Conservation (phyloP, 2,113 vertebrate species). For the Vulpes lagopus region DNA sequence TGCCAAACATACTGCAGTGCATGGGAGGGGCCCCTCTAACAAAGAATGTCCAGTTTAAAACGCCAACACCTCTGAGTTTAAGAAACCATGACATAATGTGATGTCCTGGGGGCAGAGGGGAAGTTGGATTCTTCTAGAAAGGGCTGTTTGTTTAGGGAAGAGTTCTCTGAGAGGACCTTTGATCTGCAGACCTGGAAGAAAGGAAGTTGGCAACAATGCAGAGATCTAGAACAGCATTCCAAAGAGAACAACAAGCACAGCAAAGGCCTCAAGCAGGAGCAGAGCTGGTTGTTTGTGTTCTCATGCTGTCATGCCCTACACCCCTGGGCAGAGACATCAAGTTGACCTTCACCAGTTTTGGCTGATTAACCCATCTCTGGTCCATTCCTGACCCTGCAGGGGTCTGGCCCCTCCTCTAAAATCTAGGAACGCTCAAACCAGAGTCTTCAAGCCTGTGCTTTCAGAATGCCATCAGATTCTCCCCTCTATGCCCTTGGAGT, state of each 20-base stretch:
- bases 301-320: not conserved
- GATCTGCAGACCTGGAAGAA: not conserved
- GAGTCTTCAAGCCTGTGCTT: not conserved
- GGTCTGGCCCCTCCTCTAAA: fast-evolving
- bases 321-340: not conserved
- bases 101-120: not conserved
- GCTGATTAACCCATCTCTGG: not conserved
- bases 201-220: not conserved
- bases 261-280: not conserved
- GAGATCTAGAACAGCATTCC: not conserved
- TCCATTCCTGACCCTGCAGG: not conserved
- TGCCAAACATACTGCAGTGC: not conserved
- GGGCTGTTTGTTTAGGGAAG: not conserved
- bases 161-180: not conserved
- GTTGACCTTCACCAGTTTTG: not conserved
- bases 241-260: not conserved
- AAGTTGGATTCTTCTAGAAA: not conserved
- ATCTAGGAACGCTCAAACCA: not conserved
- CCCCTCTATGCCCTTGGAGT: not conserved
- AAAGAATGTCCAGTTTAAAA: not conserved
- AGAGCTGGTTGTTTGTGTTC: not conserved
- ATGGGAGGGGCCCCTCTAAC: not conserved
- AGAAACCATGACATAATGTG: not conserved
- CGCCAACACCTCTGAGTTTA: not conserved
- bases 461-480: not conserved